Conservation (phyloP, 2,888 invertebrate species). For the Allygus modestus region DNA sequence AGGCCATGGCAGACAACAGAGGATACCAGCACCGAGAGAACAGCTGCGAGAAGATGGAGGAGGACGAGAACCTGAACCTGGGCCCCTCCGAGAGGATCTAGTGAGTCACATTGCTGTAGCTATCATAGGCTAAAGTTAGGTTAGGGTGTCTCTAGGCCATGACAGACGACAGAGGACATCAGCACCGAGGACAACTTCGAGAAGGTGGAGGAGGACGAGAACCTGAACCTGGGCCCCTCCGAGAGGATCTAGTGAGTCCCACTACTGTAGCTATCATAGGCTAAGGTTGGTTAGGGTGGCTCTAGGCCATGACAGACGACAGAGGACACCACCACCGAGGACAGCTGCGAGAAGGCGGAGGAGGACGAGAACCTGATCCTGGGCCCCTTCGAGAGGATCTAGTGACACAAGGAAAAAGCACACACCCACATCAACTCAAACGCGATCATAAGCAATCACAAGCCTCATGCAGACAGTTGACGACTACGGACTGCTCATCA, state of each 20-base stretch:
- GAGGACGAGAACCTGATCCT: constrained; percentile 74
- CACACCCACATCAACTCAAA: no score
- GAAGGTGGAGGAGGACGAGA: constrained; percentile 71
- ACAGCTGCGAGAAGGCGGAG: constrained; percentile 65
- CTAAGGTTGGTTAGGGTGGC: no score
- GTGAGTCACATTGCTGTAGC: no score
- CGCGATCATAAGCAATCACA: no score
- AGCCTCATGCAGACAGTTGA: no score
- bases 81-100: constrained; percentile 74
- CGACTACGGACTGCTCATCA: no score
- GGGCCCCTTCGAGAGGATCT: constrained; percentile 74
- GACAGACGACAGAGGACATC: constrained; percentile 66
- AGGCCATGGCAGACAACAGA: constrained; percentile 69
- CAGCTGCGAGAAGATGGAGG: constrained; percentile 66
- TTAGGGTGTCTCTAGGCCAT: no score
- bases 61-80: constrained; percentile 74
- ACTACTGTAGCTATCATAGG: no score
- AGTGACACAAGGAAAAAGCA: no score
- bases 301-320: constrained; percentile 65
- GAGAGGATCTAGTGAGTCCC: constrained; percentile 73
- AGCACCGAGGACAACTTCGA: constrained; percentile 67
- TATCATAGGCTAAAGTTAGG: no score
- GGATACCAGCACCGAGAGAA: constrained; percentile 68
- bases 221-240: constrained; percentile 75
- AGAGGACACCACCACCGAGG: constrained; percentile 67